These are phyloP conservation scores for Melanotaenia parkinsoni DNA, from an alignment of 2,797 vertebrate species.

Conservation along the genomic window DNA sequence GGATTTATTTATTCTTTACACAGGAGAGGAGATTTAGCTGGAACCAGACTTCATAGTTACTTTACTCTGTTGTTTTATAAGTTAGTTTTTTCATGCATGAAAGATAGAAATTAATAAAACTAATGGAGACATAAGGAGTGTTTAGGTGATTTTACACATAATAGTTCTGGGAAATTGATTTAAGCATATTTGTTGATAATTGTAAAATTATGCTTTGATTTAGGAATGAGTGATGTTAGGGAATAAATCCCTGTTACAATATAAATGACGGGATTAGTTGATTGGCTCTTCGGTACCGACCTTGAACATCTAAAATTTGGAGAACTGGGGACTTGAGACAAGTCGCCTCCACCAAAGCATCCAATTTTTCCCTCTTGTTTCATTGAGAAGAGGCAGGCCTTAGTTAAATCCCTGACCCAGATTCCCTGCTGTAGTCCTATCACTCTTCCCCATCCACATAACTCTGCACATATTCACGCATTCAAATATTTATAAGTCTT, in stretches of 20 bases:
- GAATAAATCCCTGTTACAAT: background rate
- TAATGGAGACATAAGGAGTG: too few relatives aligned
- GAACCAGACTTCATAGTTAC: too few relatives aligned
- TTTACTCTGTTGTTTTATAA: too few relatives aligned
- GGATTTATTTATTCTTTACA: too few relatives aligned
- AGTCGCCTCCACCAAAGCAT: constrained; percentile 41
- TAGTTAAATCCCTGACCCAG: constrained; percentile 64
- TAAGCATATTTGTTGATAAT: too few relatives aligned
- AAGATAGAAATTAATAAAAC: too few relatives aligned
- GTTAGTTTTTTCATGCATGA: too few relatives aligned
- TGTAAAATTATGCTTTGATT: too few relatives aligned
- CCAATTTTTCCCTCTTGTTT: constrained; percentile 8
- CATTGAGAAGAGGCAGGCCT: constrained; percentile 22
- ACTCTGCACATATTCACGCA: constrained; percentile 10
- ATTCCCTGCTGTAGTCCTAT: constrained; percentile 39
- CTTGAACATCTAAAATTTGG: constrained; percentile 26
- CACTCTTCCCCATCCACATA: constrained; percentile 1
- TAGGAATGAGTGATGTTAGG: background rate
- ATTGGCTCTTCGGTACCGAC: constrained; percentile 12
- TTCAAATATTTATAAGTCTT: constrained; percentile 57
- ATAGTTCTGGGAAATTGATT: too few relatives aligned
- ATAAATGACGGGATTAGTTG: constrained; percentile 1
- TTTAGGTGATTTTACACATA: too few relatives aligned
- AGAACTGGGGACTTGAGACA: constrained; percentile 56
- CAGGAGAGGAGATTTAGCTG: too few relatives aligned